Evolutionary conservation across 2,113 vertebrate species (phyloP).

Genomic region (Ellobius talpinus): DNA sequence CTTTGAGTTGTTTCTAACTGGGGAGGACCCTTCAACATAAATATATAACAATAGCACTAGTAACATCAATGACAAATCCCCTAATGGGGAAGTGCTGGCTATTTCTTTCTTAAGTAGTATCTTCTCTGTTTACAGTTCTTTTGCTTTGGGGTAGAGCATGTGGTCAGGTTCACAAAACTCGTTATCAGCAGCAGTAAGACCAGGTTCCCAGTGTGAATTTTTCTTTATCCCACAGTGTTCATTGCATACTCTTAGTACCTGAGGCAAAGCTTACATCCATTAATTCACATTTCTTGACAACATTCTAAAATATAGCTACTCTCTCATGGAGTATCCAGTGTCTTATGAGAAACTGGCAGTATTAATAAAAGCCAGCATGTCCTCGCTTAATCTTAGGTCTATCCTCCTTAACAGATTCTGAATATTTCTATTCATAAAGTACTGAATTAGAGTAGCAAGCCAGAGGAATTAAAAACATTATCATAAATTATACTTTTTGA

Average conservation of each 20-base stretch:
- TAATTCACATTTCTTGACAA: constrained; percentile 23
- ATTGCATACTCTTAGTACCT: neutral
- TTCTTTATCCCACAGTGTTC: neutral
- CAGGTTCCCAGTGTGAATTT: neutral
- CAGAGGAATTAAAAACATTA: neutral
- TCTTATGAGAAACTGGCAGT: neutral
- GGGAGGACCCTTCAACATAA: neutral
- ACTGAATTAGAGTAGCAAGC: neutral
- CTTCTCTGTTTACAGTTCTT: neutral
- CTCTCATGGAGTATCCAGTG: neutral
- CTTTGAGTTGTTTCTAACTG: neutral
- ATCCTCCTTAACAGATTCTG: neutral
- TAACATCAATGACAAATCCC: neutral
- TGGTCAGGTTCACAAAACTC: neutral
- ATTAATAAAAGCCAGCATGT: neutral
- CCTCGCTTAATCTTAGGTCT: neutral
- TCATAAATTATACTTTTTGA: constrained; percentile 29
- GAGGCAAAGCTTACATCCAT: neutral
- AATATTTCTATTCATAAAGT: neutral
- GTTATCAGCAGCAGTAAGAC: neutral
- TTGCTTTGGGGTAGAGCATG: neutral
- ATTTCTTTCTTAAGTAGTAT: constrained; percentile 24
- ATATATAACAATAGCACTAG: neutral
- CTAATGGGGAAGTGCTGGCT: neutral
- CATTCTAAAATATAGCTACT: neutral